Evolutionary conservation across 2,888 invertebrate species (phyloP), one percentile per base, ranked within the genome.

Genomic region (Melieria crassipennis): DNA sequence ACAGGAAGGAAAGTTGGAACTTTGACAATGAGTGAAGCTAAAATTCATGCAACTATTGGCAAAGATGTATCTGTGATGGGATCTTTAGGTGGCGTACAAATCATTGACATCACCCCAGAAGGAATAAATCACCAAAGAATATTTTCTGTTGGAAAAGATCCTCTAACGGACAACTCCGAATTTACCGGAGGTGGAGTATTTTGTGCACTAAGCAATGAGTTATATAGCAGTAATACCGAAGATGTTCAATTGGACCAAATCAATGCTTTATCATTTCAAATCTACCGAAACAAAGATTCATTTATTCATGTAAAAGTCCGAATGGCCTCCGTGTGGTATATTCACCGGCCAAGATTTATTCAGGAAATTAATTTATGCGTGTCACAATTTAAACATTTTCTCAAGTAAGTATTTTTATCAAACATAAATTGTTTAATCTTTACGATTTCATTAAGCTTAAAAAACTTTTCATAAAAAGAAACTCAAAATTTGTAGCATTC

Each of bases 281-380:
- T 87, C 9, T 81, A 80, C 30, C 83, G 86, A 71, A 81, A 81
- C 67, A 82, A 85, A 43, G 81, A 82, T 45, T 82, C 84, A 3
- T 76, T 79, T 13, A 81, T 85, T 13, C 82, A 79, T 72, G 79
- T 86, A 30, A 84, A 82, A 73, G 81, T 81, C 76, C 89, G 92
- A 81, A 94, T 97, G 91, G 96, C 96, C 1, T 94, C 96, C 52
- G 93, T 98, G 71, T 95, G 95, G 91, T 98, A 97, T 88, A 95
- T 95, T 4, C 98, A 98, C 87, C 96, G 95, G 66, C 94, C 96
- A 0, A 91, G 92, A 76, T 91, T 98, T 82, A 89, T 98, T 69
- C 90, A 91, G 48, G 97, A 97, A 85, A 88, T 98, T 73, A 92
- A 93, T 79, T 93, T 94, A 55, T 98, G 97, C 86, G 93, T 95